Evolutionary conservation across 1,140 invertebrate genomes (phyloP).

Genomic region (Eumaeus atala): DNA sequence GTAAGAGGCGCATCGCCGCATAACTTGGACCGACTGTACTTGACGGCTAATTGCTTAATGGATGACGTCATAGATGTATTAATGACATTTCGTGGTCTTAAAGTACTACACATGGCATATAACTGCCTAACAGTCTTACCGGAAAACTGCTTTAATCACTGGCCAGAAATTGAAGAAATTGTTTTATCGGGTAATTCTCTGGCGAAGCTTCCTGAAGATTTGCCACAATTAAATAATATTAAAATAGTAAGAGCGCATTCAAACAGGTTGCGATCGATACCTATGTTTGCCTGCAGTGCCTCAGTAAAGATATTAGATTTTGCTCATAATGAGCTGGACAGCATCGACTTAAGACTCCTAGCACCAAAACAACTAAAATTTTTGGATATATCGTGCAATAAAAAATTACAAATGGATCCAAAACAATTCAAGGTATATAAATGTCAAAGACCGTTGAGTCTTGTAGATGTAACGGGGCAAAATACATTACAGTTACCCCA

Average conservation of each 20-base stretch:
- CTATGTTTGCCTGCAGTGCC: slow-evolving; percentile 82
- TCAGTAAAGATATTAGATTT: slow-evolving; percentile 87
- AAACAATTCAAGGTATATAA: slow-evolving; percentile 86
- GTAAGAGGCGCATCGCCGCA: slow-evolving; percentile 75
- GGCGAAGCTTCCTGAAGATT: slow-evolving; percentile 83
- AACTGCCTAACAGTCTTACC: slow-evolving; percentile 84
- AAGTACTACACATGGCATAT: slow-evolving; percentile 84
- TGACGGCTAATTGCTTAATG: slow-evolving; percentile 85
- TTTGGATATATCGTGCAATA: slow-evolving; percentile 88
- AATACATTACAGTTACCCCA: slow-evolving; percentile 80
- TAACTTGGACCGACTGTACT: slow-evolving; percentile 81
- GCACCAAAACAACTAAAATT: slow-evolving; percentile 88
- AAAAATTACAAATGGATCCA: slow-evolving; percentile 85
- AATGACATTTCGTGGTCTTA: slow-evolving; percentile 78
- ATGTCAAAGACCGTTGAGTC: slow-evolving; percentile 84
- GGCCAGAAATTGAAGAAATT: slow-evolving; percentile 86
- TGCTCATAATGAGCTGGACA: slow-evolving; percentile 88
- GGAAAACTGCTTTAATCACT: slow-evolving; percentile 82
- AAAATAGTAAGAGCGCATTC: slow-evolving; percentile 87
- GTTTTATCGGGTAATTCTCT: slow-evolving; percentile 89
- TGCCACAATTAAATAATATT: slow-evolving; percentile 82
- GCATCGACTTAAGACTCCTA: slow-evolving; percentile 82
- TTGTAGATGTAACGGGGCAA: slow-evolving; percentile 88
- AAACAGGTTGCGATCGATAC: slow-evolving; percentile 83
- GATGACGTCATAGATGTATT: slow-evolving; percentile 82